These are phyloP conservation scores for Platalea minor DNA, from an alignment of 2,797 vertebrate genomes.

Conservation along the genomic window DNA sequence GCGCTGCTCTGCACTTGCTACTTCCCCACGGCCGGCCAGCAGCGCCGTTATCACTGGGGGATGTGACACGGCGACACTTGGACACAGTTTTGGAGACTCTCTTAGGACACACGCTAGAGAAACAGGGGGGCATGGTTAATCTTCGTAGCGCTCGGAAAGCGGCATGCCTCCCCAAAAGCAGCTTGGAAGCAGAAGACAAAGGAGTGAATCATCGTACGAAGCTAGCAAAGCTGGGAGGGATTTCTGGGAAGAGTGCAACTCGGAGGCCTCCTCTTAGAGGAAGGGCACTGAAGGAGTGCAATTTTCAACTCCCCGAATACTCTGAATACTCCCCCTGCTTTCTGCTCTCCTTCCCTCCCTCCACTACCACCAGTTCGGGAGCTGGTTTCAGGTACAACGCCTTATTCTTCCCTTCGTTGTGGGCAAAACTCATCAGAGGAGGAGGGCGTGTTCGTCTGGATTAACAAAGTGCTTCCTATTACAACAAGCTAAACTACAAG, in stretches of 20 bases:
- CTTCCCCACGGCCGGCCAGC: not conserved
- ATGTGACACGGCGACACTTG: not conserved
- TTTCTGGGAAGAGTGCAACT: slow-evolving; percentile 1
- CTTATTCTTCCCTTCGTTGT: not conserved
- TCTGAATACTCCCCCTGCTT: not conserved
- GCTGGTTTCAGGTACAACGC: not conserved
- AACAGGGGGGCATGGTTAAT: not conserved
- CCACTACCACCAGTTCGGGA: too few species aligned
- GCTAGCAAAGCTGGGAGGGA: slow-evolving; percentile 1
- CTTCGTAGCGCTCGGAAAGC: fast-evolving
- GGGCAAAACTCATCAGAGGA: not conserved
- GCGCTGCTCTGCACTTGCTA: not conserved
- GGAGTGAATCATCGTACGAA: not conserved
- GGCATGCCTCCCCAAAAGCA: not conserved
- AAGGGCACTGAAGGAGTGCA: fast-evolving
- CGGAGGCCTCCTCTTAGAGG: not conserved
- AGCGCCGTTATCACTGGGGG: not conserved
- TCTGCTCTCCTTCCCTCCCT: not conserved
- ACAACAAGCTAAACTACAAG: not conserved
- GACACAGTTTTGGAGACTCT: not conserved
- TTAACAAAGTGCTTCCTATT: not conserved
- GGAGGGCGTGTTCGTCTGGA: not conserved
- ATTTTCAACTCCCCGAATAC: not conserved
- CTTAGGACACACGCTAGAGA: not conserved
- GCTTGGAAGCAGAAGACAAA: not conserved